Conservation (phyloP, 2,888 invertebrate species). For the Drosophila lacicola region DNA sequence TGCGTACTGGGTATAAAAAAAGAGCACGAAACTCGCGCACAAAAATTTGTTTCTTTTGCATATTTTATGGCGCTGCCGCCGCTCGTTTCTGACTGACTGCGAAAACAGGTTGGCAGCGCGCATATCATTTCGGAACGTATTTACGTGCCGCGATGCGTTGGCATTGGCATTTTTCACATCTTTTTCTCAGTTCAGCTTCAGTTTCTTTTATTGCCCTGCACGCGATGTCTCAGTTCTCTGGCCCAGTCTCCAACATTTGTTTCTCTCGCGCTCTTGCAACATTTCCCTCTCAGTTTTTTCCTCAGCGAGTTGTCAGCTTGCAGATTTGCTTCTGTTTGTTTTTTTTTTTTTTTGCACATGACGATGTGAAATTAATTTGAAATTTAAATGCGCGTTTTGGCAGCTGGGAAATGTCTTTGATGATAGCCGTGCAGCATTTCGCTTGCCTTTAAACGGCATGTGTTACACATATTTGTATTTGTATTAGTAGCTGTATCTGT, state of each 20-base stretch:
- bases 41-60: slow-evolving; percentile 71
- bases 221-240: slow-evolving; percentile 29
- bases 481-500: slow-evolving; percentile 24
- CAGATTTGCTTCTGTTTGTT: slow-evolving; percentile 45
- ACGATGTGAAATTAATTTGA: slow-evolving; percentile 77
- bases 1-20: slow-evolving; percentile 28
- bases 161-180: slow-evolving; percentile 59
- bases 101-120: slow-evolving; percentile 55
- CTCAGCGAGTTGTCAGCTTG: slow-evolving; percentile 61
- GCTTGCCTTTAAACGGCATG: slow-evolving; percentile 47
- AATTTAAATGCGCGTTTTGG: slow-evolving; percentile 76
- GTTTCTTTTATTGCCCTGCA: slow-evolving; percentile 54
- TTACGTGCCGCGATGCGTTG: slow-evolving; percentile 47
- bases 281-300: neutral
- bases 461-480: slow-evolving; percentile 37
- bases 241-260: slow-evolving; percentile 13
- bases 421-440: slow-evolving; percentile 42
- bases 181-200: slow-evolving; percentile 31
- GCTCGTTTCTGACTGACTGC: slow-evolving; percentile 41
- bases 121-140: slow-evolving; percentile 58
- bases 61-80: slow-evolving; percentile 61
- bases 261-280: neutral
- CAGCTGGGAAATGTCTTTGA: slow-evolving; percentile 66
- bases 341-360: slow-evolving; percentile 49
- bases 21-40: slow-evolving; percentile 34